These are phyloP conservation scores for Garrulus glandarius DNA, from an alignment of 2,797 vertebrate species.

Conservation along the genomic window DNA sequence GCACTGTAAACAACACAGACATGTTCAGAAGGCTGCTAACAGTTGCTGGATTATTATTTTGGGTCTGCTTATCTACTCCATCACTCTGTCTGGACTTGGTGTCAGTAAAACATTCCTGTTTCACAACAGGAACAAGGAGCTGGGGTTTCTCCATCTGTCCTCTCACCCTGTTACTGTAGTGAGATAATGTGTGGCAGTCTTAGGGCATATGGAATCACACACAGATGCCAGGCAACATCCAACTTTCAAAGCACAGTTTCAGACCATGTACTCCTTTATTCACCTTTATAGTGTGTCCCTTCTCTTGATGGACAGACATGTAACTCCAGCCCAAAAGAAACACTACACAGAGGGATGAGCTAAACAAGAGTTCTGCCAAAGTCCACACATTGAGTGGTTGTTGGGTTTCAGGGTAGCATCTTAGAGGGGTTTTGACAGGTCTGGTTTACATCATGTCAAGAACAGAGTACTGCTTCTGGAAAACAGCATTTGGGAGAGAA, in stretches of 20 bases:
- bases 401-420: not conserved
- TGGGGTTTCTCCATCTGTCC: not conserved
- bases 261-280: not conserved
- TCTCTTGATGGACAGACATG: accelerated
- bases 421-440: accelerated
- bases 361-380: not conserved
- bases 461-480: not conserved
- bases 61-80: not conserved
- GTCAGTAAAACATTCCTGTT: not conserved
- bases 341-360: not conserved
- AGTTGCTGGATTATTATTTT: not conserved
- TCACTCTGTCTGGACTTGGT: not conserved
- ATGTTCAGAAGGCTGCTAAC: not conserved
- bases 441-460: not conserved
- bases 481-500: not conserved
- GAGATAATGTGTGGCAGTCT: not conserved
- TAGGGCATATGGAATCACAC: not conserved
- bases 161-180: not conserved
- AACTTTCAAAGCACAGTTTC: not conserved
- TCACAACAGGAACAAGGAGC: not conserved
- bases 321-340: not conserved
- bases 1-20: not conserved
- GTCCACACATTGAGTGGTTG: not conserved
- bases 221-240: not conserved
- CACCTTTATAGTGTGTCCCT: not conserved